Evolutionary conservation across 2,113 vertebrate genomes (phyloP), one percentile per base, ranked within the genome.

Genomic region (Saiga tatarica): DNA sequence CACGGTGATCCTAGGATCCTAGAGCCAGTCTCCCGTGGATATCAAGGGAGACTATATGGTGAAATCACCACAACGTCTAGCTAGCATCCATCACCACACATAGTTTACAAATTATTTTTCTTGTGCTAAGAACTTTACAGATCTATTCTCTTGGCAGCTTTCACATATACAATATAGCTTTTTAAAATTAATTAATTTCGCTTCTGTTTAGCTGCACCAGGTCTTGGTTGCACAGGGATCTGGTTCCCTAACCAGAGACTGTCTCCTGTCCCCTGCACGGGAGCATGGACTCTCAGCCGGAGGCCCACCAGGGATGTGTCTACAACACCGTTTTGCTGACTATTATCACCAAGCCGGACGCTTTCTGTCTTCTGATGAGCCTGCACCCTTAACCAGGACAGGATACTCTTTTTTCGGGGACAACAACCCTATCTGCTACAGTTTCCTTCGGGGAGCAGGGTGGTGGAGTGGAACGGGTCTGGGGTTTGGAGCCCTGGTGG

Each of bases 361-460:
- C 11, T 45, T 16, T 16, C 47, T 64, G 55, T 47, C 45, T 47
- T 47, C 87, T 74, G 64, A 50, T 6, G 25, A 91, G 30, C 25
- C 55, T 6, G 12, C 52, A 30, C 33, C 50, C 53, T 50, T 30
- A 53, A 33, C 39, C 17, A 8, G 3, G 9, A 76, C 30, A 0
- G 2, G 15, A 39, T 6, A 7, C 36, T 26, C 55, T 17, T 14
- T 30, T 36, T 82, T 60, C 26, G 11, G 12, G 16, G 59, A 50
- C 25, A 33, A 16, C 3, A 45, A 14, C 17, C 45, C 4, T 0
- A 1, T 26, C 33, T 1, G 3, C 45, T 7, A 14, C 0, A 0
- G 14, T 60, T 57, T 52, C 33, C n/a, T 53, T 33, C 2, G 7
- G 84, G 36, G 47, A 39, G 23, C 7, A 6, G 0, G 15, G 21